Evolutionary conservation across 2,888 invertebrate species (phyloP).

Genomic region (Calliphora vomitoria): DNA sequence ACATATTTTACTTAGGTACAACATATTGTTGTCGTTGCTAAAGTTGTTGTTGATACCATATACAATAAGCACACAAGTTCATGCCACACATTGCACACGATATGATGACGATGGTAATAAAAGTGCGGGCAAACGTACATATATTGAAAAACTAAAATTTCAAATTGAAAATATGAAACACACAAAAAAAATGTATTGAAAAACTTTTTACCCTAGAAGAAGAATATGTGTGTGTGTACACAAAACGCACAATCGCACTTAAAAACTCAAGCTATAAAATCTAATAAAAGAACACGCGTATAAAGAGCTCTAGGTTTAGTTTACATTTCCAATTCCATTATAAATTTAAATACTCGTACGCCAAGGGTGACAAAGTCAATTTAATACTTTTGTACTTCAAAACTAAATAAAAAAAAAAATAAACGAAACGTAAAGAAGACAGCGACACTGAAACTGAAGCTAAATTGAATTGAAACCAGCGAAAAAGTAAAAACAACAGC

Average conservation of each 20-base stretch:
- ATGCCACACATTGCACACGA: neutral
- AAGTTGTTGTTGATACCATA: neutral
- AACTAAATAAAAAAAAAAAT: neutral
- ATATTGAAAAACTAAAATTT: neutral
- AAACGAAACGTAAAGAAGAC: too few species aligned
- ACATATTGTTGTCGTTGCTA: slow-evolving; percentile 14
- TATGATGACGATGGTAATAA: neutral
- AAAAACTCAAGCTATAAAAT: slow-evolving; percentile 14
- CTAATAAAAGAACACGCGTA: neutral
- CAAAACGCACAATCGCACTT: neutral
- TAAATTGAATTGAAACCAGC: slow-evolving; percentile 1
- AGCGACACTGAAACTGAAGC: neutral
- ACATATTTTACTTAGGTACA: neutral
- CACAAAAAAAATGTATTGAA: neutral
- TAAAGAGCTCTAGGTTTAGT: slow-evolving; percentile 30
- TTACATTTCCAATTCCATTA: slow-evolving; percentile 44
- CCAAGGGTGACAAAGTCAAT: slow-evolving; percentile 64
- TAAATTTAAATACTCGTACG: slow-evolving; percentile 43
- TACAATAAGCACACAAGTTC: slow-evolving; percentile 29
- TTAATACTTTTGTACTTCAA: slow-evolving; percentile 35
- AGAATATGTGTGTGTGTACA: neutral
- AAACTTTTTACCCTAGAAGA: neutral
- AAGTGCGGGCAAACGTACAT: slow-evolving; percentile 7
- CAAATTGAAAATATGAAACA: neutral
- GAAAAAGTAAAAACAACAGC: slow-evolving; percentile 26